Percentiles rank a stretch among this genome's conserved stretches.
Conservation (phyloP, 1,140 invertebrate species). For the Drosophila prosaltans region DNA sequence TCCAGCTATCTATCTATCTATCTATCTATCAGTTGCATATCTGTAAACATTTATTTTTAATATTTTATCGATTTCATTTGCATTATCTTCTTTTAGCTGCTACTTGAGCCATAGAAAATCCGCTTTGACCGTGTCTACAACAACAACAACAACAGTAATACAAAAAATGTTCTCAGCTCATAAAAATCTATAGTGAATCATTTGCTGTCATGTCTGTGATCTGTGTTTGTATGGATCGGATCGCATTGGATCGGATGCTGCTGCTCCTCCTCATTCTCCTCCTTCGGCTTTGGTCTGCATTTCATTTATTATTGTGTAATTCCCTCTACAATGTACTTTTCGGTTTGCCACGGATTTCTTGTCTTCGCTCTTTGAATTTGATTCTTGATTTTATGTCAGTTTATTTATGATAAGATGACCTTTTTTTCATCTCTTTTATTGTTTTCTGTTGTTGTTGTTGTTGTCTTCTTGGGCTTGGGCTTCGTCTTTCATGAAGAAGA, state of each 20-base stretch:
- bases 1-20: no score
- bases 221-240: neutral
- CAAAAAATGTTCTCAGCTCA: slow-evolving; percentile 76
- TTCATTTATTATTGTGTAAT: slow-evolving; percentile 72
- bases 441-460: neutral
- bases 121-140: no score
- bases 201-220: slow-evolving; percentile 22
- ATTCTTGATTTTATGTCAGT: slow-evolving; percentile 82
- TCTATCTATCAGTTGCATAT: slow-evolving; percentile 43
- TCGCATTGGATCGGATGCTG: slow-evolving; percentile 29
- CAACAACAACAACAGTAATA: no score
- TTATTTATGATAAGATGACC: slow-evolving; percentile 82
- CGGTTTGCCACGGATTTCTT: slow-evolving; percentile 74
- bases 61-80: slow-evolving; percentile 77
- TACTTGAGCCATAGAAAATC: slow-evolving; percentile 8
- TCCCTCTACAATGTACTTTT: slow-evolving; percentile 73
- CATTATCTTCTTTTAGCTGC: slow-evolving; percentile 52
- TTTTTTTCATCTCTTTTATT: slow-evolving; percentile 50
- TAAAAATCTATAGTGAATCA: slow-evolving; percentile 78
- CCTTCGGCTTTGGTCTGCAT: slow-evolving; percentile 63
- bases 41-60: slow-evolving; percentile 61
- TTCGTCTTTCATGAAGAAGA: slow-evolving; percentile 53
- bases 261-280: slow-evolving; percentile 18
- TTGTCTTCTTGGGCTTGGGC: neutral
- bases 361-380: slow-evolving; percentile 73